Evolutionary conservation across 2,113 vertebrate species (phyloP).

Genomic region (Empidonax traillii): DNA sequence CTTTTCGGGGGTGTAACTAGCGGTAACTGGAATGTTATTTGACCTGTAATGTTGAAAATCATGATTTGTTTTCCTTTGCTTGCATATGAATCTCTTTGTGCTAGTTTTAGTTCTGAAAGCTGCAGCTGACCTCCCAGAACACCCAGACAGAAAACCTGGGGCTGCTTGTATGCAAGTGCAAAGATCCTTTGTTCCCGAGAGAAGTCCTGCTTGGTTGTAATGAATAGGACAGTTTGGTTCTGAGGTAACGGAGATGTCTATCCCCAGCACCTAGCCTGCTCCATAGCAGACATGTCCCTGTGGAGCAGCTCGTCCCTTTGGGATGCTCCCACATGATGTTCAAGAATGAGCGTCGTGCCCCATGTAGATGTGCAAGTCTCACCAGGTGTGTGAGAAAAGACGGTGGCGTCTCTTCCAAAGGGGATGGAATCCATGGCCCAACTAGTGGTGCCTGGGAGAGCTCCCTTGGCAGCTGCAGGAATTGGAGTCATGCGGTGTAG

Average conservation of each 20-base stretch:
- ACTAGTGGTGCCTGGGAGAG: not conserved
- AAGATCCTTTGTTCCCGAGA: slow-evolving; percentile 21
- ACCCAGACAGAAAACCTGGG: not conserved
- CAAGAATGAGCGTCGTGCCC: fast-evolving
- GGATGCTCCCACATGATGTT: fast-evolving
- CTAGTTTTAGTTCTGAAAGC: not conserved
- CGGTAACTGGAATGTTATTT: slow-evolving; percentile 65
- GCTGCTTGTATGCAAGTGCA: not conserved
- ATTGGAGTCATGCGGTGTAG: fast-evolving
- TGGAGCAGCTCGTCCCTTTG: not conserved
- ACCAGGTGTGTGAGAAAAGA: not conserved
- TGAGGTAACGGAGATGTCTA: fast-evolving
- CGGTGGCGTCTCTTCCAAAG: not conserved
- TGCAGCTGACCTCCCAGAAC: not conserved
- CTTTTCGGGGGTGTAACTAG: slow-evolving; percentile 64
- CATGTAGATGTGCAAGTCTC: not conserved
- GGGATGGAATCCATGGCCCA: not conserved
- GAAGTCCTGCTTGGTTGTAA: not conserved
- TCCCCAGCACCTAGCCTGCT: not conserved
- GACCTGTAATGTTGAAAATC: slow-evolving; percentile 62
- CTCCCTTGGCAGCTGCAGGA: fast-evolving
- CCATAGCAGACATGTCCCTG: fast-evolving
- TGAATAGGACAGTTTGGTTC: not conserved
- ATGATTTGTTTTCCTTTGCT: slow-evolving; percentile 44
- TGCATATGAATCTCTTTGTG: not conserved